Evolutionary conservation across 2,888 invertebrate species (phyloP), one percentile per base, ranked within the genome.

Genomic region (Rhamnusium bicolor): DNA sequence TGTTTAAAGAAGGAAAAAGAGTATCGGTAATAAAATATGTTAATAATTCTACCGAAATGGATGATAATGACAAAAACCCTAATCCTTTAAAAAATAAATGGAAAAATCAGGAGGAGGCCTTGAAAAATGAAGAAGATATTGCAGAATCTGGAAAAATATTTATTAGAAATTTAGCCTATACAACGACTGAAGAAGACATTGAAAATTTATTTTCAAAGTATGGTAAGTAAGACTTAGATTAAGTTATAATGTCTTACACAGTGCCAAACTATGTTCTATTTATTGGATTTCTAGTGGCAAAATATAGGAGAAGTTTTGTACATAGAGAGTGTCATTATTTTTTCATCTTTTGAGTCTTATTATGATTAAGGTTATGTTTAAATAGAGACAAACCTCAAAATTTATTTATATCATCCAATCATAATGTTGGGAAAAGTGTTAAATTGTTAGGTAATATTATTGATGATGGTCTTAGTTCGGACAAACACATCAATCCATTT

Each of bases 131-230:
- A 87, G 96, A 96, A 86, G 91, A 91, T 77, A 94, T 96, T 73
- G 95, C 93, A 0, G 96, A 96, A 85, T 97, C 98, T 78, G 99
- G 99, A 1, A 92, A 95, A 80, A 94, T 99, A 83, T 99, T 97
- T 90, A 90, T 98, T 0, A 91, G 98, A 74, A 99, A 99, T 90
- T 90, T 99, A 71, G 90, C 97, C 0, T 99, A 97, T 85, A 92
- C 93, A 1, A 92, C 94, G 6, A 95, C 93, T 0, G 97, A 98
- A 87, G 94, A 95, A 73, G 96, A 98, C 83, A 86, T 99, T 46
- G 93, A 94, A 80, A 89, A 91, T 75, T 84, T 96, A 0, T 99
- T 99, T 89, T 92, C 94, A 84, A 92, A 93, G 87, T 97, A 92
- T 90, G 98, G 96, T 94, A 88, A 82, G 82, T 78, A 49, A 1